Evolutionary conservation across 2,888 invertebrate genomes (phyloP), one percentile per base, ranked within the genome.

Genomic region (Xestia c-nigrum): DNA sequence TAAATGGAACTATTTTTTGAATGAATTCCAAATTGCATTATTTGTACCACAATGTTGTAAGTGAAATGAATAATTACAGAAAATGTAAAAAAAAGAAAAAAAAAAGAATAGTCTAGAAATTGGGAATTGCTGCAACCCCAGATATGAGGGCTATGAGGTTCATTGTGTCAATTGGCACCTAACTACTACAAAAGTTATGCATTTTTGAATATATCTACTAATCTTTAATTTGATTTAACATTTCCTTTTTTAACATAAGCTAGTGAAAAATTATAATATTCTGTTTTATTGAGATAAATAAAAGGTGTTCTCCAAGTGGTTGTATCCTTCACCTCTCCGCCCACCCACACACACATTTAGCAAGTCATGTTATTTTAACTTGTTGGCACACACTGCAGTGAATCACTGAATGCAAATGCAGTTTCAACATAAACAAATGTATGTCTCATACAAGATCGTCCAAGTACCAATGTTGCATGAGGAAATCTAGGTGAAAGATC

Each of bases 251-350:
- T 95, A 94, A 95, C 93, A 88, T 95, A 95, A 95, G 93, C 94
- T 96, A 96, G 95, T 95, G 93, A 93, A 93, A 95, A 95, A 95
- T 95, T 96, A 95, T 95, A 95, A 95, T 94, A 95, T 95, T 95
- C 95, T 95, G 96, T 96, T 96, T 96, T 96, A 95, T 93, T 94
- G 94, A 95, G 93, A 95, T 93, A 93, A 94, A 96, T 95, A 95
- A 96, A 96, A 94, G 92, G 92, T 94, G 94, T 96, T 95, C 96
- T 94, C 94, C 91, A 91, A 92, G 91, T 88, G 91, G 88, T 92
- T 94, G 93, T 94, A 95, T 94, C 86, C 87, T 93, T 94, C 87
- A 90, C 85, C 88, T 89, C 83, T 80, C 83, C 89, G 81, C 93
- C 93, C 91, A 93, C 93, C 93, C 91, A 93, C 93, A 81, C 86